A percentile compares a stretch with the other conserved stretches of the same genome.
Conservation (phyloP, 2,888 invertebrate genomes). For the Tetanocera ferruginea region DNA sequence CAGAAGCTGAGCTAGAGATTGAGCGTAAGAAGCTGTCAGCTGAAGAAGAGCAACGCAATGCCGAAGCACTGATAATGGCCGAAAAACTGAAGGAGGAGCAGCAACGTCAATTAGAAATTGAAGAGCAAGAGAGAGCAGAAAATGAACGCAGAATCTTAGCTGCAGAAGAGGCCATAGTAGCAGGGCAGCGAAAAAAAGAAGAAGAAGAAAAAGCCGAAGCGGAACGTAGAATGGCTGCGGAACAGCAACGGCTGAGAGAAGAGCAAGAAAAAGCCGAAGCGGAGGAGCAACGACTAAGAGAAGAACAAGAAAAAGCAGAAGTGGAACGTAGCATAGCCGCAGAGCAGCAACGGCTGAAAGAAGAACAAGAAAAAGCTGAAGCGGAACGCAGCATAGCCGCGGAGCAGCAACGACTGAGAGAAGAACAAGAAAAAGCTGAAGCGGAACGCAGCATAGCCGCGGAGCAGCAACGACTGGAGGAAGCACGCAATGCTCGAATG, state of each 20-base stretch:
- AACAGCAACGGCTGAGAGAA: neutral
- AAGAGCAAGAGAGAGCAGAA: constrained; percentile 43
- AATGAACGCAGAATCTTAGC: constrained; percentile 50
- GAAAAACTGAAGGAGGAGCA: constrained; percentile 29
- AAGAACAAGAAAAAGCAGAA: neutral
- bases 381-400: neutral
- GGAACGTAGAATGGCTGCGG: neutral
- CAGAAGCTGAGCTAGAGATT: constrained; percentile 57
- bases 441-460: constrained; percentile 19
- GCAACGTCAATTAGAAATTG: constrained; percentile 12
- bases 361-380: neutral
- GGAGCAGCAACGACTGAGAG: neutral
- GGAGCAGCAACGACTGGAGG: constrained; percentile 10
- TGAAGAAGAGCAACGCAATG: constrained; percentile 26
- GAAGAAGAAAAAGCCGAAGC: constrained; percentile 31
- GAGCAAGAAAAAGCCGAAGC: constrained; percentile 30
- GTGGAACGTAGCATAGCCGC: neutral
- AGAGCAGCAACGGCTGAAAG: neutral
- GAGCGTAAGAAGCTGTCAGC: constrained; percentile 48
- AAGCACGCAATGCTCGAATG: neutral
- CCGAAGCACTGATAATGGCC: constrained; percentile 18
- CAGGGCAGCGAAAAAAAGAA: constrained; percentile 38
- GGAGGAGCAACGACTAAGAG: neutral
- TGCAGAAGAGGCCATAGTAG: constrained; percentile 48
- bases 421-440: constrained; percentile 14